Conservation (phyloP, 2,888 invertebrate species). For the Parochlus steinenii region DNA sequence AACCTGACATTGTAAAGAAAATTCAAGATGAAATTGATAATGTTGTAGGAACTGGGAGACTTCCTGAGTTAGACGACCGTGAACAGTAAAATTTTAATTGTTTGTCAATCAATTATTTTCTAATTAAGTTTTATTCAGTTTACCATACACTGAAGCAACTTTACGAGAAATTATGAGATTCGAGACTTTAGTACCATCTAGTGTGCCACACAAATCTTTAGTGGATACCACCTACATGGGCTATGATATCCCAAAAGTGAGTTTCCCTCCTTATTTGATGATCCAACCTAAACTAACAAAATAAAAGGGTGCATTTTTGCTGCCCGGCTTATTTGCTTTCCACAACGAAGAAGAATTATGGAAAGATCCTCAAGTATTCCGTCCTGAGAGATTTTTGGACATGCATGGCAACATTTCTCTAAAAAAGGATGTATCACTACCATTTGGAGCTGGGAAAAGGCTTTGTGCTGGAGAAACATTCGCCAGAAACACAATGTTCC, state of each 20-base stretch:
- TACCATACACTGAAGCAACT: conserved; percentile 45
- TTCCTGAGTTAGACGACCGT: conserved; percentile 43
- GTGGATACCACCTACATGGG: conserved; percentile 36
- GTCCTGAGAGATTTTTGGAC: conserved; percentile 47
- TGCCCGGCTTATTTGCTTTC: conserved; percentile 36
- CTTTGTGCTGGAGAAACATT: conserved; percentile 56
- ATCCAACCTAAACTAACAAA: too few relatives aligned
- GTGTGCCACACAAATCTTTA: conserved; percentile 37
- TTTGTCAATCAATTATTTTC: conserved; percentile 19
- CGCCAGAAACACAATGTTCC: conserved; percentile 46
- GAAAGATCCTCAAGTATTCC: conserved; percentile 46
- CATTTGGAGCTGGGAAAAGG: conserved; percentile 50
- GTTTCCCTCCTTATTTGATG: too few relatives aligned
- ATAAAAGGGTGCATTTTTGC: conserved; percentile 37
- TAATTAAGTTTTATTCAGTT: too few relatives aligned
- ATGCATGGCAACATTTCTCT: conserved; percentile 35
- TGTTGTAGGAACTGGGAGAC: conserved; percentile 40
- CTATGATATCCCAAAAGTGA: too few relatives aligned
- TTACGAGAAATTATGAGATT: conserved; percentile 41
- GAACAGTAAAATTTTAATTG: conserved; percentile 25
- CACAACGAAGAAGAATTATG: conserved; percentile 41
- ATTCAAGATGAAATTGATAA: conserved; percentile 44
- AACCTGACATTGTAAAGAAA: conserved; percentile 38
- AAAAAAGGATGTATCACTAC: conserved; percentile 40
- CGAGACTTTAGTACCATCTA: conserved; percentile 42